Base-by-base conservation (phyloP, 1,140 invertebrate genomes). In the Eupeodes corollae region DNA sequence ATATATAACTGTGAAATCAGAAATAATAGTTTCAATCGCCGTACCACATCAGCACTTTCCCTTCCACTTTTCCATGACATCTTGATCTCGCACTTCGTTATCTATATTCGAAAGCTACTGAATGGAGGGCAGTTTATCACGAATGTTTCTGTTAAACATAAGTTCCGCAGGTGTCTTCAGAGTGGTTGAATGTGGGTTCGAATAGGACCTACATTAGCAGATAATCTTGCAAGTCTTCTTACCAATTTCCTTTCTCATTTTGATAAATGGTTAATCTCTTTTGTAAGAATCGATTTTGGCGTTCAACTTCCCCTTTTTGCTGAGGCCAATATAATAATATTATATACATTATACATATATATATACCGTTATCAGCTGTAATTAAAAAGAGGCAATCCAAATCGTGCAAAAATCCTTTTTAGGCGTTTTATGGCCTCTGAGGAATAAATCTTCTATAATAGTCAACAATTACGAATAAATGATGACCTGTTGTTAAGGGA, bases 121-220 rank as follows among this genome's bases (percentile, higher is more conserved):
- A 9, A 34, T 34, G 9, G 33, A 34, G n/a, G 33, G 33, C 33
- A 34, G 33, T n/a, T 34, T 34, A n/a, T 34, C 33, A n/a, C 33
- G 33, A 10, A 34, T 34, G n/a, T 34, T 34, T 9, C 33, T 9
- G 33, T 34, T 34, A 34, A 34, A 34, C 33, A 34, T 34, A n/a
- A 34, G 33, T n/a, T 34, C 33, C n/a, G 33, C 33, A 10, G 33
- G 33, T n/a, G 33, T 34, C n/a, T 34, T 34, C 33, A 34, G 33
- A 10, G 33, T 34, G 9, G n/a, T n/a, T 34, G 50, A 35, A 39
- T 62, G 56, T 1, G 53, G 58, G 13, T 54, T 66, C 6, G 38
- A 39, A 14, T 53, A 56, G 45, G n/a, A n/a, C n/a, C n/a, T 66
- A 63, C 55, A 60, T 63, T n/a, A 67, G 42, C 18, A 57, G 16